Evolutionary conservation across 2,797 vertebrate genomes (phyloP).

Genomic region (Zalophus californianus): DNA sequence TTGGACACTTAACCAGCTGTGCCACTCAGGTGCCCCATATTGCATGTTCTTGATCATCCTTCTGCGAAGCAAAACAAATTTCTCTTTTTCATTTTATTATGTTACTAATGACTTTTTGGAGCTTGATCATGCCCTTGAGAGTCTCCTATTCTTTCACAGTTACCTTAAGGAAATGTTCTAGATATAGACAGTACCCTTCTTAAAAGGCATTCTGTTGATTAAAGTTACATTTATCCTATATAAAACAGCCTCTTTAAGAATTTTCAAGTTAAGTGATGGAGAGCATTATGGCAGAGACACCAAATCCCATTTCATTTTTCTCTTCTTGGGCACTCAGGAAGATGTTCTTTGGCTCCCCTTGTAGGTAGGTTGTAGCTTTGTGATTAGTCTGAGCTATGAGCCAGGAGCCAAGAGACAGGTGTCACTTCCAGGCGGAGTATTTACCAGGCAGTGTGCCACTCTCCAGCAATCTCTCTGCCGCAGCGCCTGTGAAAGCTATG

Average conservation of each 20-base stretch:
- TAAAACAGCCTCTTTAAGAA: neutral
- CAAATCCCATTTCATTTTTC: neutral
- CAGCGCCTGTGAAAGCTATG: neutral
- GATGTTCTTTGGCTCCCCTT: neutral
- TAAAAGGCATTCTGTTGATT: neutral
- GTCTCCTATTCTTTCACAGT: neutral
- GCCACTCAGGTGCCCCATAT: neutral
- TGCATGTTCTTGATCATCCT: neutral
- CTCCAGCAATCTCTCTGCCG: fast-evolving
- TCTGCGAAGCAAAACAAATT: neutral
- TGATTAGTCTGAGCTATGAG: neutral
- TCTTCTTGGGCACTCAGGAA: neutral
- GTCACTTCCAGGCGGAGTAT: neutral
- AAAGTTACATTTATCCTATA: neutral
- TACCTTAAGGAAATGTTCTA: neutral
- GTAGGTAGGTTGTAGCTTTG: neutral
- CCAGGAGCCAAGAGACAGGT: neutral
- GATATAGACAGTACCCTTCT: neutral
- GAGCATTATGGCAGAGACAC: neutral
- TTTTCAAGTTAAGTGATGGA: neutral
- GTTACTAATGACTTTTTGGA: neutral
- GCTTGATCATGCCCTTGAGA: neutral
- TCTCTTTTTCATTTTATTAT: neutral
- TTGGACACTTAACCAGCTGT: neutral
- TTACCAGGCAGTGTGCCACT: neutral